These are phyloP conservation scores for Tinea trinotella DNA, from an alignment of 2,888 invertebrate genomes.

Conservation along the genomic window DNA sequence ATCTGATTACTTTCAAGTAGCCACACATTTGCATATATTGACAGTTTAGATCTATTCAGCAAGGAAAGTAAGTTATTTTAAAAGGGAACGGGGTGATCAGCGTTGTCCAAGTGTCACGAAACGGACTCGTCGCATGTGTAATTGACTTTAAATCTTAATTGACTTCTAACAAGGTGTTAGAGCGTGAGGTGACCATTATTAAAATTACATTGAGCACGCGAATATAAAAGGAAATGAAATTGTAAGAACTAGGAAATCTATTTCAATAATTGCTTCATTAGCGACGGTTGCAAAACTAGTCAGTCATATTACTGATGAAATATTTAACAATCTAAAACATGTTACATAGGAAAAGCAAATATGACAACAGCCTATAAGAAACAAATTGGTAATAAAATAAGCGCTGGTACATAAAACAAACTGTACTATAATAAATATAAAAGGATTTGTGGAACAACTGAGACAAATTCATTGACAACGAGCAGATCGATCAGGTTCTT, in stretches of 20 bases:
- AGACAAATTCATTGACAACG: slow-evolving; percentile 65
- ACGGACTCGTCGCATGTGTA: slow-evolving; percentile 37
- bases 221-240: slow-evolving; percentile 26
- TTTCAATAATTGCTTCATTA: slow-evolving; percentile 15
- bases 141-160: slow-evolving; percentile 61
- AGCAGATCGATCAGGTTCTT: slow-evolving; percentile 40
- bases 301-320: not conserved
- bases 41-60: slow-evolving; percentile 46
- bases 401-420: not conserved
- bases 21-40: slow-evolving; percentile 58
- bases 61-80: slow-evolving; percentile 25
- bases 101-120: slow-evolving; percentile 25
- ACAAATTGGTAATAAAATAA: not conserved
- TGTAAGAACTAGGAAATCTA: not conserved
- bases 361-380: not conserved
- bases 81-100: slow-evolving; percentile 19
- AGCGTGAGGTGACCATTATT: slow-evolving; percentile 41
- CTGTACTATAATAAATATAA: not conserved
- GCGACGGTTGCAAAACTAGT: not conserved
- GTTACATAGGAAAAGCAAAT: not conserved
- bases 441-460: slow-evolving; percentile 33
- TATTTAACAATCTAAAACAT: not conserved
- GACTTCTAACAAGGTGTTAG: slow-evolving; percentile 61
- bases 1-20: slow-evolving; percentile 40
- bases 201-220: slow-evolving; percentile 65